Evolutionary conservation across 2,113 vertebrate genomes (phyloP).

Genomic region (Odobenus rosmarus): DNA sequence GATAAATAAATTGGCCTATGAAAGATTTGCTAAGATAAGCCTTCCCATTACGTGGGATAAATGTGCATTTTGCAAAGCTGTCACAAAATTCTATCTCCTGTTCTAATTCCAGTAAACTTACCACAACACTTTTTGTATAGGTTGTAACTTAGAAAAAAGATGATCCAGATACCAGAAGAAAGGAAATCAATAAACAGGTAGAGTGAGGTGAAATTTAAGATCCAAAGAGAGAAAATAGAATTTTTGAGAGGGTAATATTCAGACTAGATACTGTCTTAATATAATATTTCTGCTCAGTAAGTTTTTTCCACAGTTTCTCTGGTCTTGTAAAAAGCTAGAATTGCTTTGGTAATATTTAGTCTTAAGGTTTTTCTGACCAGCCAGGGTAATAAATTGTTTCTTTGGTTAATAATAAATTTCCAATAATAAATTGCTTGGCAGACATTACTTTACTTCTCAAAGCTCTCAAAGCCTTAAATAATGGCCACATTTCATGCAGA

Average conservation of each 20-base stretch:
- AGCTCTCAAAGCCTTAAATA: conserved; percentile 11
- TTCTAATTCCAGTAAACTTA: background rate
- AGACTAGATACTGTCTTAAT: background rate
- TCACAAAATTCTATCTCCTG: background rate
- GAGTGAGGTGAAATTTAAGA: conserved; percentile 49
- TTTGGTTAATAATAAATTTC: background rate
- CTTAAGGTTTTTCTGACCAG: conserved; percentile 29
- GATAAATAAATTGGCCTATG: background rate
- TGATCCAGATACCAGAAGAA: conserved; percentile 28
- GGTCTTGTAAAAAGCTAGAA: background rate
- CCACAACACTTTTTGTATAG: background rate
- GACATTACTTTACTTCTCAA: background rate
- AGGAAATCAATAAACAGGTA: conserved; percentile 58
- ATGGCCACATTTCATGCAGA: background rate
- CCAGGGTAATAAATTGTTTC: conserved; percentile 14
- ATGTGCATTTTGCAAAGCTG: background rate
- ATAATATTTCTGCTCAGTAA: conserved; percentile 8
- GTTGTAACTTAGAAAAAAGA: conserved; percentile 45
- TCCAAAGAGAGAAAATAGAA: conserved; percentile 44
- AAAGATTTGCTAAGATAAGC: background rate
- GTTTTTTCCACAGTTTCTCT: background rate
- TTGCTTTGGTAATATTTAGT: conserved; percentile 5
- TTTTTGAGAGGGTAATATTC: conserved; percentile 23
- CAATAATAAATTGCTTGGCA: background rate
- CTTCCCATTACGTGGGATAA: background rate